Evolutionary conservation across 2,888 invertebrate species (phyloP).

Genomic region (Miltochrista miniata): DNA sequence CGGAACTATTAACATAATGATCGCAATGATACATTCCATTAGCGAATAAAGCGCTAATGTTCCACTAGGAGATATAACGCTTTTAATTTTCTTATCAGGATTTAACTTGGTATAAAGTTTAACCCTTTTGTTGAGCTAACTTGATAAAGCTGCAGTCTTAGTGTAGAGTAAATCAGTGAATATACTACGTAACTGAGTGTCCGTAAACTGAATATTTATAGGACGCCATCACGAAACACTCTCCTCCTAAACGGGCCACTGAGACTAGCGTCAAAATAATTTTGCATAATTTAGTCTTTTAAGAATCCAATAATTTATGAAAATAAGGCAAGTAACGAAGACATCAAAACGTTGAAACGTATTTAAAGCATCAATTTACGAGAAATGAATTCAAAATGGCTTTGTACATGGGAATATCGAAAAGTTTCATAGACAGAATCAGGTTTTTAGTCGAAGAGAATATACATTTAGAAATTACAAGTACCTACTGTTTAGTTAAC

Average conservation of each 20-base stretch:
- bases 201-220: constrained; percentile 71
- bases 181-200: constrained; percentile 57
- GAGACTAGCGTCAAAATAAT: constrained; percentile 63
- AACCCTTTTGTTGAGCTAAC: background rate
- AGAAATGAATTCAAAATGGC: constrained; percentile 42
- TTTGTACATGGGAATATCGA: constrained; percentile 19
- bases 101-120: constrained; percentile 27
- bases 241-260: constrained; percentile 52
- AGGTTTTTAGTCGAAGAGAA: constrained; percentile 15
- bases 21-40: too few relatives aligned
- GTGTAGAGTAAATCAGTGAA: constrained; percentile 51
- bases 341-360: too few relatives aligned
- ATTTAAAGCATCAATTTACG: constrained; percentile 57
- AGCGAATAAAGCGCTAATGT: background rate
- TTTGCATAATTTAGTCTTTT: constrained; percentile 64
- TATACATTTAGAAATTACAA: too few relatives aligned
- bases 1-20: too few relatives aligned
- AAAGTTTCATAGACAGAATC: constrained; percentile 24
- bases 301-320: constrained; percentile 58
- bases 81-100: constrained; percentile 30
- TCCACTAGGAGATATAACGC: too few relatives aligned
- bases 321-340: too few relatives aligned
- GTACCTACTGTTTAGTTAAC: too few relatives aligned
- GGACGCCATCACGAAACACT: constrained; percentile 33
- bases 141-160: constrained; percentile 39